Conservation (phyloP, 2,888 invertebrate genomes). For the Ellobium chinense region DNA sequence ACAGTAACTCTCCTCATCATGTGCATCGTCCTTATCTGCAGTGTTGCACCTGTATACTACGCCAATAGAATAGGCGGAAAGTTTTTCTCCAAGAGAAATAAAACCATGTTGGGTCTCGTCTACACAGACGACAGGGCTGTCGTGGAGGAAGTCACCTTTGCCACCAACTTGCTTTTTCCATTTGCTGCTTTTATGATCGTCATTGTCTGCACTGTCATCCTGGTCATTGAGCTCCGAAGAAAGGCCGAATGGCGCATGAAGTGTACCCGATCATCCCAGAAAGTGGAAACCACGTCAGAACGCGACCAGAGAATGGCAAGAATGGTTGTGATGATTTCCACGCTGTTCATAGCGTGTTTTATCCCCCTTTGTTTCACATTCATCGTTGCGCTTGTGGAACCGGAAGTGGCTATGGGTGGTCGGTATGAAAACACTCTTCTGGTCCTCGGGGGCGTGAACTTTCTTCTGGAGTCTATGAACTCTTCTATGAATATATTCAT, state of each 20-base stretch:
- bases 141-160: constrained; percentile 11
- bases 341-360: constrained; percentile 18
- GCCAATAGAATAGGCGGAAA: constrained; percentile 8
- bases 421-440: constrained; percentile 10
- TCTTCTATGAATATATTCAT: constrained; percentile 33
- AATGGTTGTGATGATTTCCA: constrained; percentile 24
- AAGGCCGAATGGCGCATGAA: constrained; percentile 13
- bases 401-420: constrained; percentile 5
- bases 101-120: constrained; percentile 10
- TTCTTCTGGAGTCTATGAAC: constrained; percentile 24
- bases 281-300: background rate
- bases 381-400: constrained; percentile 6
- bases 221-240: background rate
- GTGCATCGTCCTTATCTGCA: constrained; percentile 11
- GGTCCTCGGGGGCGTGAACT: background rate
- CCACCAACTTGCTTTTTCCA: constrained; percentile 11
- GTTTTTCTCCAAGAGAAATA: constrained; percentile 7
- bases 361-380: constrained; percentile 21
- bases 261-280: background rate
- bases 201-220: background rate
- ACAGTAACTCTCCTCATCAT: background rate
- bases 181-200: constrained; percentile 11
- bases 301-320: constrained; percentile 18
- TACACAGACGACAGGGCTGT: background rate
- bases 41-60: constrained; percentile 19